Conservation (phyloP, 2,113 vertebrate genomes). For the Bombycilla garrulus region DNA sequence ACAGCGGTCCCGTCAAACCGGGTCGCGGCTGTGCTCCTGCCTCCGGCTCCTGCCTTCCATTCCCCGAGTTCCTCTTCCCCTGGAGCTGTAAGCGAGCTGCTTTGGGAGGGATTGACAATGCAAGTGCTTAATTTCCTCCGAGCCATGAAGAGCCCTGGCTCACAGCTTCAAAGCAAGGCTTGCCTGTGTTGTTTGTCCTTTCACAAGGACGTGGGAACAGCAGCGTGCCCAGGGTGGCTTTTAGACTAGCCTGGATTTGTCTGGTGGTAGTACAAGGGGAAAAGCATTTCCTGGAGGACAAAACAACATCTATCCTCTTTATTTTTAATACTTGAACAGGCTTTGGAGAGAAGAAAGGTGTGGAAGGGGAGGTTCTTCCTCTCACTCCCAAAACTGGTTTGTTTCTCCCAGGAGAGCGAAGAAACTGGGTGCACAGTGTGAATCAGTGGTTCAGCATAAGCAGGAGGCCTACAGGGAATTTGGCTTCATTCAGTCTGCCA, state of each 20-base stretch:
- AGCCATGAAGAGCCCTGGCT: not conserved
- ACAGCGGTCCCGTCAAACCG: rapidly evolving
- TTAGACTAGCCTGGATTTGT: not conserved
- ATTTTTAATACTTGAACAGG: not conserved
- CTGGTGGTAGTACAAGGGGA: too few species aligned
- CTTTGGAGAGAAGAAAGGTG: not conserved
- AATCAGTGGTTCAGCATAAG: not conserved
- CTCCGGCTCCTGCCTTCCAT: not conserved
- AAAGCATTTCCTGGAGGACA: not conserved
- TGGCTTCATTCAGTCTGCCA: not conserved
- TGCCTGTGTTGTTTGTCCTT: not conserved
- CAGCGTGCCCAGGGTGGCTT: not conserved
- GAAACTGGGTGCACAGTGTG: rapidly evolving
- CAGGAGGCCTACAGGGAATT: not conserved
- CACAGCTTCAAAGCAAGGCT: not conserved
- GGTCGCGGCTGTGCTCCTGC: not conserved
- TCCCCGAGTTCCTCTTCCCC: rapidly evolving
- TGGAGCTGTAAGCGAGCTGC: not conserved
- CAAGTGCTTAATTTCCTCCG: rapidly evolving
- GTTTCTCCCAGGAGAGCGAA: not conserved
- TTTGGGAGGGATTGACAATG: rapidly evolving
- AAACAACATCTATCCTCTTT: not conserved
- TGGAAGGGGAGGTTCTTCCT: not conserved
- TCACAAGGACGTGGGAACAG: not conserved
- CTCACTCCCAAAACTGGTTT: rapidly evolving